Base-by-base conservation (phyloP, 2,113 vertebrate species). In the Atractosteus spatula region DNA sequence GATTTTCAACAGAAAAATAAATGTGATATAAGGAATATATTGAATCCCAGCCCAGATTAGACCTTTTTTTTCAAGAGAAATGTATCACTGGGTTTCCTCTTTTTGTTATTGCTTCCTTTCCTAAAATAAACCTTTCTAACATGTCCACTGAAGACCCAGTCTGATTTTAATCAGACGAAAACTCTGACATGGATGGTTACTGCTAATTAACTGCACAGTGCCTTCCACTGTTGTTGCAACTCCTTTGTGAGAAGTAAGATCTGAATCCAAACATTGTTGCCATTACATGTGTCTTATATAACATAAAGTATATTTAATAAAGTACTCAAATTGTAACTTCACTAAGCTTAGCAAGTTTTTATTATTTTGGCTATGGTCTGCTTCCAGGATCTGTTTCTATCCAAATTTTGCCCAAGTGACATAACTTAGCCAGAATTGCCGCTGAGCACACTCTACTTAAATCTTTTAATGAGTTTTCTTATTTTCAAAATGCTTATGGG, bases 141-240 rank as follows among this genome's bases (percentile, higher is more conserved):
- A 14, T 7, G 57, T 59, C 57, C 57, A n/a, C 57, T 3, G 12
- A 59, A 13, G 14, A 8, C 11, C 57, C 2, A 13, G 57, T 59
- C 13, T 16, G n/a, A 59, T 59, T 59, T 59, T n/a, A 59, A 59
- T 7, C 57, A 3, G n/a, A 69, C n/a, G 56, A 47, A 75, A 81
- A 59, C 57, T 59, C 57, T 59, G 69, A 57, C 70, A 81, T 74
- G 76, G 71, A 51, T 74, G 68, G 14, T 70, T 63, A 76, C 65
- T 61, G 57, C 51, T 72, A 72, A 77, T 81, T 72, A 77, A 77
- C 77, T 74, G 59, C 70, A 61, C 77, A 17, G 61, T 61, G 80
- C 75, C 69, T 79, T 63, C 55, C 16, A 69, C 12, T 4, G n/a
- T 16, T 13, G 57, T 13, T 59, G 57, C 14, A 16, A 59, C 14